phyloP scores from a whole-genome alignment of 2,113 vertebrate species.

The Cyprinodon tularosa region DNA sequence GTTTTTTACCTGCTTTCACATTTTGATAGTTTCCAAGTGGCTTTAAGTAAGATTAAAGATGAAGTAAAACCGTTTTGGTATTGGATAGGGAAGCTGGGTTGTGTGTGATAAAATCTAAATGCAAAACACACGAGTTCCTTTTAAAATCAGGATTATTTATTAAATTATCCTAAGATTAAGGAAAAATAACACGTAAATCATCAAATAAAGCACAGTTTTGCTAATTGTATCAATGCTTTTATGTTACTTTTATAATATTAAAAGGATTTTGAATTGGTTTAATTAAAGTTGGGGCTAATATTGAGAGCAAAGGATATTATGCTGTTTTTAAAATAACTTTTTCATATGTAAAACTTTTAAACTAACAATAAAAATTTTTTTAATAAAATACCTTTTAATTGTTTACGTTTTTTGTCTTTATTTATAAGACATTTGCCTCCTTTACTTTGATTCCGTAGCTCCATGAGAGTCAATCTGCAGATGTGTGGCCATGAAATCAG shows the following conservation, averaged over 20 bases:
- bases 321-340: background rate
- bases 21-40: background rate
- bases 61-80: background rate
- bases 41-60: background rate
- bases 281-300: background rate
- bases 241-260: background rate
- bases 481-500: background rate
- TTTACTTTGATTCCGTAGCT: background rate
- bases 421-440: background rate
- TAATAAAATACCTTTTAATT: background rate
- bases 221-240: background rate
- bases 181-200: background rate
- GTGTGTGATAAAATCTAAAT: background rate
- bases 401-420: background rate
- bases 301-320: background rate
- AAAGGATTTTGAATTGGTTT: background rate
- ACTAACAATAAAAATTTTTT: background rate
- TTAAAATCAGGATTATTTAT: background rate
- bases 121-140: background rate
- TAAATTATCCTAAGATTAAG: background rate
- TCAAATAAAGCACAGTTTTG: background rate
- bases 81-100: background rate
- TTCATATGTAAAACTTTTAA: background rate
- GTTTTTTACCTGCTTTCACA: background rate
- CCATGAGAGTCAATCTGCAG: background rate